Percentiles rank a stretch among this genome's conserved stretches.
Evolutionary conservation across 2,113 vertebrate species (phyloP).

Genomic region (Petrocephalus microphthalmus): DNA sequence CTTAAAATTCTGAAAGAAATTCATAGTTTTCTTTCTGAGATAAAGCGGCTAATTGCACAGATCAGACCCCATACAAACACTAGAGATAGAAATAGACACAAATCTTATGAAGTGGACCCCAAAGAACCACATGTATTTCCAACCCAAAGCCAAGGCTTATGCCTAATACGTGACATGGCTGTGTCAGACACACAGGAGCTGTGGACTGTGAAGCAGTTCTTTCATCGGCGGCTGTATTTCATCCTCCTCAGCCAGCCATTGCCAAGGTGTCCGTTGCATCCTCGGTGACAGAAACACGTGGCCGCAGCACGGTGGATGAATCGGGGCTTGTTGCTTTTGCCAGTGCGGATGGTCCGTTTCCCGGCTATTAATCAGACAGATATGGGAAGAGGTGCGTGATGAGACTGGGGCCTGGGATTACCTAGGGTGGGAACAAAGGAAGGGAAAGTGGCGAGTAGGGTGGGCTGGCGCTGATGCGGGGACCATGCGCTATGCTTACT

Average conservation of each 20-base stretch:
- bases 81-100: not conserved
- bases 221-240: not conserved
- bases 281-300: not conserved
- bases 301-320: not conserved
- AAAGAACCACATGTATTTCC: not conserved
- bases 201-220: not conserved
- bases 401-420: not conserved
- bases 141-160: not conserved
- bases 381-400: not conserved
- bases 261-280: not conserved
- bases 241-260: not conserved
- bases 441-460: not conserved
- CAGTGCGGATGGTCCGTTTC: not conserved
- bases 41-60: not conserved
- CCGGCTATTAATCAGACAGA: not conserved
- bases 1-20: not conserved
- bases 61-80: slow-evolving; percentile 3
- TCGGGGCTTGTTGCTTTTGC: not conserved
- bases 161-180: not conserved
- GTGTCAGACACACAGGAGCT: not conserved
- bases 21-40: not conserved
- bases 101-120: not conserved
- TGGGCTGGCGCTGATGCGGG: not conserved
- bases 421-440: not conserved
- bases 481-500: too few species aligned